phyloP scores from a whole-genome alignment of 37 sponge, comb jelly and placozoan species.

The Aplysina aerophoba region DNA sequence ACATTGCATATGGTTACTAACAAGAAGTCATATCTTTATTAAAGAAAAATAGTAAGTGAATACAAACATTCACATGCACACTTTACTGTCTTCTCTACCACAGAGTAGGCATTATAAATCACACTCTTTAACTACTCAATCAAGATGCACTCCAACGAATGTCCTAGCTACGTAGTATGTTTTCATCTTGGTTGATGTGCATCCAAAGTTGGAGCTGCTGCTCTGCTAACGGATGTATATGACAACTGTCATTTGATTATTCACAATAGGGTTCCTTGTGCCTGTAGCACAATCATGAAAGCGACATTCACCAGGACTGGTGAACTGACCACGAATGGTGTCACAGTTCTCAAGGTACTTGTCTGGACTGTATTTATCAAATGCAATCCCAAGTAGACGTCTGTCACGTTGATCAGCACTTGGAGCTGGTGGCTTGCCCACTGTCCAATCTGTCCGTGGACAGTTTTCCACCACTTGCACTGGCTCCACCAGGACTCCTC shows the following conservation, averaged over 20 bases:
- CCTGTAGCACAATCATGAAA: neutral
- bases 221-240: neutral
- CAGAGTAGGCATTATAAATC: no score
- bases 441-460: neutral
- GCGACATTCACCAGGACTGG: slow-evolving; percentile 17
- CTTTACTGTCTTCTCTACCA: no score
- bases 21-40: no score
- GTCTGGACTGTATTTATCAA: slow-evolving; percentile 26
- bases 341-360: slow-evolving; percentile 28
- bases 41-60: no score
- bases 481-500: slow-evolving; percentile 28
- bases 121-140: no score
- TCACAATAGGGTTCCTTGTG: no score
- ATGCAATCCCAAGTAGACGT: slow-evolving; percentile 23
- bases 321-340: neutral
- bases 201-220: no score
- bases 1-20: no score
- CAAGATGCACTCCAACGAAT: no score
- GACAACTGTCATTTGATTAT: slow-evolving; percentile 12
- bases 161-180: no score
- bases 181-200: no score
- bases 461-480: slow-evolving; percentile 30
- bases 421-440: slow-evolving; percentile 19
- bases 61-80: no score
- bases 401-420: neutral